Evolutionary conservation across 1,140 invertebrate genomes (phyloP).

Genomic region (Dinoponera quadriceps): DNA sequence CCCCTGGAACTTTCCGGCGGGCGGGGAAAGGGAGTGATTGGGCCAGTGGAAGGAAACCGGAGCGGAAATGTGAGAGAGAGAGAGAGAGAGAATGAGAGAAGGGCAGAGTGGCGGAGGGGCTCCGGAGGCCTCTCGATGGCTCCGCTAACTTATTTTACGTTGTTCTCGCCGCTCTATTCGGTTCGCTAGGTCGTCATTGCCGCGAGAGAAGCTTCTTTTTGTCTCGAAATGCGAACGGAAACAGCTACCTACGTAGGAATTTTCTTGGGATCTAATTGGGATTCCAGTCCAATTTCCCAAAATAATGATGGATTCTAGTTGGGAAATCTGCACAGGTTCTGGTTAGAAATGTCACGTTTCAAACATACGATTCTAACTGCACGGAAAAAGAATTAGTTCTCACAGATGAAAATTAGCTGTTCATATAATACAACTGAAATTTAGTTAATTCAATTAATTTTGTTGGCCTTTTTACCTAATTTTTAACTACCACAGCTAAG

Average conservation of each 20-base stretch:
- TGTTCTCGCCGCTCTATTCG: constrained; percentile 73
- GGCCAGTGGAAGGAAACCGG: constrained; percentile 9
- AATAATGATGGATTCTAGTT: no score
- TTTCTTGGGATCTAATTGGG: no score
- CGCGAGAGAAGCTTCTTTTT: constrained; percentile 57
- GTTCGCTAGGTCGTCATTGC: constrained; percentile 67
- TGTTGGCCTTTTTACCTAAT: no score
- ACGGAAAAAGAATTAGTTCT: no score
- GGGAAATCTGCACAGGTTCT: no score
- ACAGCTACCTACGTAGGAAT: background rate
- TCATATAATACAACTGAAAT: no score
- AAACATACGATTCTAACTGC: no score
- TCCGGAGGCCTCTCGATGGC: constrained; percentile 42
- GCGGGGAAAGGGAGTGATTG: constrained; percentile 40
- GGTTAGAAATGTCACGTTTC: no score
- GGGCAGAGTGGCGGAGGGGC: background rate
- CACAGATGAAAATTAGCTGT: no score
- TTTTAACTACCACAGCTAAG: no score
- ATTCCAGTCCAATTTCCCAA: no score
- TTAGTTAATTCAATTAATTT: no score
- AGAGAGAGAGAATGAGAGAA: background rate
- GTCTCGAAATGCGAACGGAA: constrained; percentile 31
- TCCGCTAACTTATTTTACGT: constrained; percentile 76
- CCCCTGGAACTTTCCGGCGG: constrained; percentile 66
- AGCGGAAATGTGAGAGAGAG: constrained; percentile 57